A percentile compares a stretch with the other conserved stretches of the same genome.
Evolutionary conservation across 2,888 invertebrate species (phyloP).

Genomic region (Reticulitermes lucifugus): DNA sequence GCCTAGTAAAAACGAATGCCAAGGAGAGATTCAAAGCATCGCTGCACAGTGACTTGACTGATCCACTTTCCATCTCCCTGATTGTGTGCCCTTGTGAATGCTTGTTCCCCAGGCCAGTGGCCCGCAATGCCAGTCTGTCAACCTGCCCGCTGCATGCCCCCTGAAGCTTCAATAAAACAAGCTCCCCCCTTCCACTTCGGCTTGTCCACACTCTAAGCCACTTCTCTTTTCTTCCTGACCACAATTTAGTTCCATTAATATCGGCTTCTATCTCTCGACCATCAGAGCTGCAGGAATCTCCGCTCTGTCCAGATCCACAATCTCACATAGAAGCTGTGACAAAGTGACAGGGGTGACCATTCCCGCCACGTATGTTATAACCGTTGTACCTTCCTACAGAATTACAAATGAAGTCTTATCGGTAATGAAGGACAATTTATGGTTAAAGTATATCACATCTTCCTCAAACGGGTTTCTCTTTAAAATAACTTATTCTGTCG

Average conservation of each 20-base stretch:
- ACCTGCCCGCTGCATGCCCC: constrained; percentile 17
- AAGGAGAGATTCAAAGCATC: too few relatives aligned
- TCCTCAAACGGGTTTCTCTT: too few relatives aligned
- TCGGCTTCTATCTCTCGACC: constrained; percentile 30
- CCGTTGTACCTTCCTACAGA: too few relatives aligned
- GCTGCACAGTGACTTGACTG: too few relatives aligned
- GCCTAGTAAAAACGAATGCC: too few relatives aligned
- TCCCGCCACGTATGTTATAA: too few relatives aligned
- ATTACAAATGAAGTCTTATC: too few relatives aligned
- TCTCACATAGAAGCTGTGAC: constrained; percentile 20
- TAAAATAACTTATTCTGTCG: background rate
- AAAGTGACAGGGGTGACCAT: constrained; percentile 24
- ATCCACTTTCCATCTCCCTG: too few relatives aligned
- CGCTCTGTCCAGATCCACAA: constrained; percentile 19
- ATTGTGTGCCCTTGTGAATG: background rate
- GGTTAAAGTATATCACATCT: too few relatives aligned
- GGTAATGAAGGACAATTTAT: too few relatives aligned
- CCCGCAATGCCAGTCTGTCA: background rate
- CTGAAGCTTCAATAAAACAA: constrained; percentile 19
- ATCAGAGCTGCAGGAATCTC: constrained; percentile 18
- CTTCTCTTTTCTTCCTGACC: constrained; percentile 38
- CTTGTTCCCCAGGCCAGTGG: background rate
- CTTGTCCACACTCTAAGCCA: constrained; percentile 11
- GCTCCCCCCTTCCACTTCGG: background rate
- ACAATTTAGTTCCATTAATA: constrained; percentile 41